A percentile compares a stretch with the other conserved stretches of the same genome.
Evolutionary conservation across 2,888 invertebrate species (phyloP).

Genomic region (Crioceris asparagi): DNA sequence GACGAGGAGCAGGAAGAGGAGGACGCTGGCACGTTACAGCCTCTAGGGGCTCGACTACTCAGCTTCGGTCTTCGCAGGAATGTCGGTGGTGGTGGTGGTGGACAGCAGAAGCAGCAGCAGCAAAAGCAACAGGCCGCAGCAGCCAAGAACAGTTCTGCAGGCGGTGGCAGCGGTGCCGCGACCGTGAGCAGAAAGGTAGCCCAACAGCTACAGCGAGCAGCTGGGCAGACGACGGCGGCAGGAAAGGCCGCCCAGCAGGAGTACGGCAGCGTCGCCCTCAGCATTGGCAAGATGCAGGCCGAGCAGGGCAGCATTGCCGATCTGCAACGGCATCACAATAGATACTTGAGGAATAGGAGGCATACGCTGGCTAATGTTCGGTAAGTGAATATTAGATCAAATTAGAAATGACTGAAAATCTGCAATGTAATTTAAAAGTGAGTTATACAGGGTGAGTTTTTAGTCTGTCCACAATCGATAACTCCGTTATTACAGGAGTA

Average conservation of each 20-base stretch:
- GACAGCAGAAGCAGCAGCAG: too few relatives aligned
- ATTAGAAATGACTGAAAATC: too few relatives aligned
- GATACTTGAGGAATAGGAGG: slow-evolving; percentile 74
- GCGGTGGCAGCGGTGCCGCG: slow-evolving; percentile 46
- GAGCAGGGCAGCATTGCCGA: slow-evolving; percentile 87
- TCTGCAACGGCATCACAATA: slow-evolving; percentile 77
- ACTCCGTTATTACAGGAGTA: too few relatives aligned
- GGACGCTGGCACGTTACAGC: slow-evolving; percentile 39
- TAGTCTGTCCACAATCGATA: too few relatives aligned
- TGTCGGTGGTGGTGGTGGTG: too few relatives aligned
- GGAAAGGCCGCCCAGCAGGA: slow-evolving; percentile 32
- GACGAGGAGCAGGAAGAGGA: slow-evolving; percentile 22
- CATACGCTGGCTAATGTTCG: slow-evolving; percentile 88
- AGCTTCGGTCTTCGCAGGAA: slow-evolving; percentile 24
- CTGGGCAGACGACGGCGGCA: slow-evolving; percentile 30
- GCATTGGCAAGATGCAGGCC: slow-evolving; percentile 78
- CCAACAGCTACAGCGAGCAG: slow-evolving; percentile 17
- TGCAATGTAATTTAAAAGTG: too few relatives aligned
- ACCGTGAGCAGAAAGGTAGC: slow-evolving; percentile 42
- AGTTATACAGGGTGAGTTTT: too few relatives aligned
- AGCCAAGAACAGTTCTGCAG: too few relatives aligned
- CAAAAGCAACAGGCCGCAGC: background rate
- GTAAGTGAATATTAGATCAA: slow-evolving; percentile 52
- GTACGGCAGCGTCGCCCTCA: slow-evolving; percentile 37
- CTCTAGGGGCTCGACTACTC: slow-evolving; percentile 10